Evolutionary conservation across 2,888 invertebrate genomes (phyloP), one percentile per base, ranked within the genome.

Genomic region (Drosophila parthenogenetica): DNA sequence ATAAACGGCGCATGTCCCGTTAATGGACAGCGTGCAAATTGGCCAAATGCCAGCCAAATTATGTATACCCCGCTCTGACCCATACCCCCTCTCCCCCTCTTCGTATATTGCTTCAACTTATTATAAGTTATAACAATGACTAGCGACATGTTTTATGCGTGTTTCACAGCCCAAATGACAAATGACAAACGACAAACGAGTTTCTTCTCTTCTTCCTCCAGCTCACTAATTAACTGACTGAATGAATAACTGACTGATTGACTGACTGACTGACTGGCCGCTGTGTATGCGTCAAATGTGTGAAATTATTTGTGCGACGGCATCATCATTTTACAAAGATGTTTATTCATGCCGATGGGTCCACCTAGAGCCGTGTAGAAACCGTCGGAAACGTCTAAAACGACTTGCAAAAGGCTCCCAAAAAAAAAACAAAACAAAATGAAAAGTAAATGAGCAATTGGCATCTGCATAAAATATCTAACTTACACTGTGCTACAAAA

Each of bases 241-340:
- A 69, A 17, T 43, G 46, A 35, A 7, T 25, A 19, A 35, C 17
- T 58, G 35, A 29, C 29, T 45, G 39, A 50, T 19, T 50, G 58
- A 14, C n/a, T 16, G 19, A 29, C 14, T 25, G 16, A 22, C 19
- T 39, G 32, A 22, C 35, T 60, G 51, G 5, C 7, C 25, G 75
- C 75, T 81, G 82, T 88, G 78, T 81, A 87, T 81, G 73, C 71
- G 49, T 50, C 60, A 70, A 85, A 89, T 73, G 85, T 86, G 85
- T 89, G 85, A 86, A 89, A 77, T 79, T 77, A 89, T 76, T 77
- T 76, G 81, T 76, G 74, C 59, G 75, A 69, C 85, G 73, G 79
- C 82, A 86, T 86, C 74, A 89, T 89, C 81, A 82, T 77, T 86
- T 86, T 89, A 86, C 86, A 86, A 86, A 86, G 86, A 89, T 89